Evolutionary conservation across 2,888 invertebrate species (phyloP), one percentile per base, ranked within the genome.

Genomic region (Acleris laterana): DNA sequence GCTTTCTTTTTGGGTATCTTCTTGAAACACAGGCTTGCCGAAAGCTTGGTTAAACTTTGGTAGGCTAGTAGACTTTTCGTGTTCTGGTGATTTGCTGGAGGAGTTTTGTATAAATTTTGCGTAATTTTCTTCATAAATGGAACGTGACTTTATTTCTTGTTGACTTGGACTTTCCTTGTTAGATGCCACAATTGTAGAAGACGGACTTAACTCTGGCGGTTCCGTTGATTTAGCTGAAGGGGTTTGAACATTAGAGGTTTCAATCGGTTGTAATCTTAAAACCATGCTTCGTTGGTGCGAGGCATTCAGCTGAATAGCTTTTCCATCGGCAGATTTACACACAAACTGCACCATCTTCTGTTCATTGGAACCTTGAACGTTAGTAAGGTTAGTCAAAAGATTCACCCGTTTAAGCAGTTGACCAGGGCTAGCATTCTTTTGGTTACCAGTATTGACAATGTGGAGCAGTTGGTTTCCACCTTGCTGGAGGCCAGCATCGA

Each of bases 21-120:
- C 93, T 82, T 90, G 94, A 78, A 93, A 96, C 52, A 95, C 95
- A 53, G 95, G 94, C 84, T 96, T 96, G 1, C 96, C 96, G 81
- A 96, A 96, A 0, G 96, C 96, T 85, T 96, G 96, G 78, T 96
- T 96, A 80, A 96, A 96, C 84, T 96, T 96, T 3, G 96, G 96
- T 68, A 96, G 86, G 62, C 94, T 92, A 11, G 93, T 93, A 7
- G 88, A 81, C 74, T 93, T 91, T 76, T 94, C 94, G 49, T 82
- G 74, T 57, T 75, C 70, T 11, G 79, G 61, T 22, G 83, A 76
- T 77, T 90, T 90, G 46, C 77, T 81, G 38, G 87, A 83, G 0
- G 89, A 83, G 63, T 84, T 88, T 75, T 94, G 93, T 70, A 93
- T 90, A 74, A 94, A 93, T 77, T 94, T 94, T 0, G 94, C 93